Base-by-base conservation (phyloP, 2,888 invertebrate genomes). In the Pomacea canaliculata region DNA sequence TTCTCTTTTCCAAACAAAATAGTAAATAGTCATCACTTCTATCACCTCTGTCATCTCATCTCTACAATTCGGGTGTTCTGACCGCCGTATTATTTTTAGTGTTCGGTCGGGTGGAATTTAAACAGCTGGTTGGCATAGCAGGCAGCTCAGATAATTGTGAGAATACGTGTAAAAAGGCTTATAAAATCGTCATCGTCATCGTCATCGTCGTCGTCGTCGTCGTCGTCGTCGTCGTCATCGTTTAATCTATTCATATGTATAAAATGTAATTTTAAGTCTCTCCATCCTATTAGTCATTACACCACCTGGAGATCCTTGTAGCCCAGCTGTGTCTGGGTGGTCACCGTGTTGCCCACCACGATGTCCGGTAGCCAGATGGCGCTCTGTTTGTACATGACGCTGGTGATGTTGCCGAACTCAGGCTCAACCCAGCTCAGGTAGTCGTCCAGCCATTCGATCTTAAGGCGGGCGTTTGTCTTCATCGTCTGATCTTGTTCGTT, bases 331-430 rank as follows among this genome's bases (percentile, higher is more conserved):
- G n/a, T 62, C 56, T 72, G 68, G 5, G 71, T 51, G 18, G 65
- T n/a, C 37, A 78, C 76, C 0, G 73, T 76, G 71, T 78, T 78
- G 27, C 70, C 62, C 2, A 78, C 71, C 12, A 73, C 60, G 37
- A 81, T 62, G 63, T 78, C 76, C 8, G 81, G 79, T 27, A 78
- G 71, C 81, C 81, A 81, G 7, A 81, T 73, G 16, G 70, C 16
- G 1, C 69, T 59, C 73, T 79, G 79, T 2, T 51, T 62, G 65
- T 76, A 37, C 10, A 78, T 63, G 19, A 81, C 68, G 46, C 59
- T 60, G 37, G 18, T 12, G 18, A 76, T 76, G 23, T 70, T 76
- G 12, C 68, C 51, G 51, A 74, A 71, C 10, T 62, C 23, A 12
- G 16, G 9, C 9, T 70, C 59, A 23, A 66, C 46, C 79, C 79